Evolutionary conservation across 2,113 vertebrate genomes (phyloP), one percentile per base, ranked within the genome.

Genomic region (Semicossyphus pulcher): DNA sequence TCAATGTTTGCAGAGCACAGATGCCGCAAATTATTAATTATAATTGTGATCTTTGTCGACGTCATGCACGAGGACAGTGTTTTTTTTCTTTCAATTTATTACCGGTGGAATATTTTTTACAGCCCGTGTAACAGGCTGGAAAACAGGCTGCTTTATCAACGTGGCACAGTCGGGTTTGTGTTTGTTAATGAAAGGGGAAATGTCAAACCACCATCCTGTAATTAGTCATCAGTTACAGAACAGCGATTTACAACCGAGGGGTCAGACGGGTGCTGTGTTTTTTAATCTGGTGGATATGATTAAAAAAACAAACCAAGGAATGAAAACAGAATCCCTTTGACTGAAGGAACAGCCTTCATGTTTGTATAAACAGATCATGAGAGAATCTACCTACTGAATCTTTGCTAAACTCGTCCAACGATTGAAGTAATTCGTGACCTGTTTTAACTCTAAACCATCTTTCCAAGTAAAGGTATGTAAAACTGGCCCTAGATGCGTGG

Each of bases 1-100:
- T 77, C 61, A 23, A 9, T 65, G 61, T 80, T 79, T 44, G 63
- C 59, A 63, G 26, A 52, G 36, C 49, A 28, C 58, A 10, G 10
- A 28, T 47, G 62, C 52, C 4, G 5, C n/a, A 69, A 21, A 70
- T 67, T 4, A 71, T 73, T 60, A 63, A 60, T 83, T 31, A 48
- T 25, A 47, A 31, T 36, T 48, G 41, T 65, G 39, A 72, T 59
- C 39, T 57, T 49, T 10, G 29, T 23, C 72, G 25, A 26, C 37
- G 44, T n/a, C n/a, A n/a, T n/a, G n/a, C n/a, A n/a, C n/a, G n/a
- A n/a, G n/a, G n/a, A n/a, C n/a, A n/a, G n/a, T n/a, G n/a, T n/a
- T n/a, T n/a, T n/a, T n/a, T n/a, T 31, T 42, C 32, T 36, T 37
- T 21, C 49, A 49, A 23, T 49, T 67, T n/a, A 64, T 36, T 42